phyloP scores from a whole-genome alignment of 2,888 invertebrate species.

The Liodrosophila aerea region DNA sequence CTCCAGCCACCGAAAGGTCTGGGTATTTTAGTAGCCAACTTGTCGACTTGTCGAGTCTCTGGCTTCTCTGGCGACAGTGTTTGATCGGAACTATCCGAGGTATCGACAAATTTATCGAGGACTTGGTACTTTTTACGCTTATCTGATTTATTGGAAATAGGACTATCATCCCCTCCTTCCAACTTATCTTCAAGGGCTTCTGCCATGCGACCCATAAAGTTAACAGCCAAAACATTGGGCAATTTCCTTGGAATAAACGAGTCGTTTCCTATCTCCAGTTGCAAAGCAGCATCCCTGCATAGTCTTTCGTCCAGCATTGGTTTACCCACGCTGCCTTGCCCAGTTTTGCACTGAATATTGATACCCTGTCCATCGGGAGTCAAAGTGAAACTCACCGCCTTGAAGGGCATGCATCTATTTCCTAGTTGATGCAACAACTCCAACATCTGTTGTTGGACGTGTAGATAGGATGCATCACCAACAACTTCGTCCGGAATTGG shows the following conservation, averaged over 20 bases:
- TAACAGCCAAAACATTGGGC: slow-evolving; percentile 43
- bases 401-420: slow-evolving; percentile 35
- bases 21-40: slow-evolving; percentile 4
- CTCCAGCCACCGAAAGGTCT: slow-evolving; percentile 7
- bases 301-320: slow-evolving; percentile 30
- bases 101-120: no score
- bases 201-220: slow-evolving; percentile 46
- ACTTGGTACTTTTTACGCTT: not conserved
- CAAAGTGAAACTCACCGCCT: slow-evolving; percentile 33
- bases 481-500: slow-evolving; percentile 24
- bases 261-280: slow-evolving; percentile 33
- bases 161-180: slow-evolving; percentile 18
- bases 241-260: slow-evolving; percentile 31
- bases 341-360: slow-evolving; percentile 40
- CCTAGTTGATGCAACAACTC: slow-evolving; percentile 45
- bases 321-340: slow-evolving; percentile 6
- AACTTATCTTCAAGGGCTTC: slow-evolving; percentile 37
- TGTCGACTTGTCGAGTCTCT: not conserved
- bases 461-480: slow-evolving; percentile 31
- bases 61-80: no score
- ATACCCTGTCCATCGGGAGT: slow-evolving; percentile 39
- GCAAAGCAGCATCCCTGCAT: slow-evolving; percentile 29
- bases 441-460: slow-evolving; percentile 40
- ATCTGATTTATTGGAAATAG: no score
- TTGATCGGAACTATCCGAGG: not conserved